Conservation (phyloP, 2,888 invertebrate genomes). For the Chrysopilus asiliformis region DNA sequence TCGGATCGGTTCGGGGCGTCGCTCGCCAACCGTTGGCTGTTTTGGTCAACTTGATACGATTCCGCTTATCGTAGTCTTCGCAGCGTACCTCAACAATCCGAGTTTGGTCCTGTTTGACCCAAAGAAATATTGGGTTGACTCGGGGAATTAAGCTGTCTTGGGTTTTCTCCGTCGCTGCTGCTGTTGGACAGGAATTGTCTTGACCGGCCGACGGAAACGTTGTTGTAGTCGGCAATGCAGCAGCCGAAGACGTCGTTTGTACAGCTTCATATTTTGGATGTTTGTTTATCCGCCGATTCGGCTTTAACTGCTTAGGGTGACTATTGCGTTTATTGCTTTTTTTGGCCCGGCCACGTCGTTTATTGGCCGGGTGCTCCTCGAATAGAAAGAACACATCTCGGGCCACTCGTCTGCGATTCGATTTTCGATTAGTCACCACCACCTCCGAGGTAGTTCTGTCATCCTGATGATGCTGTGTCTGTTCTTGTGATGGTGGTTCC, state of each 20-base stretch:
- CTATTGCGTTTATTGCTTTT: background rate
- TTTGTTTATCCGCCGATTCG: background rate
- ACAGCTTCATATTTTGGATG: background rate
- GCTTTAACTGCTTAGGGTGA: too few relatives aligned
- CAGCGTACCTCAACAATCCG: slow-evolving; percentile 72
- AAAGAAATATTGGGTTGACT: slow-evolving; percentile 71
- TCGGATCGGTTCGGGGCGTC: slow-evolving; percentile 58
- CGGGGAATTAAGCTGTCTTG: slow-evolving; percentile 34
- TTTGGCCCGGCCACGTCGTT: slow-evolving; percentile 14
- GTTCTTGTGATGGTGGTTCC: too few relatives aligned
- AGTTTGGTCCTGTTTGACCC: slow-evolving; percentile 69
- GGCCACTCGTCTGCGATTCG: slow-evolving; percentile 32
- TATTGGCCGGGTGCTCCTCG: slow-evolving; percentile 28
- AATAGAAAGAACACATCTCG: slow-evolving; percentile 33
- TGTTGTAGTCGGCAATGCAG: slow-evolving; percentile 3
- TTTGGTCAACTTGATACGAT: slow-evolving; percentile 70
- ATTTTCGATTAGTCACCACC: slow-evolving; percentile 27
- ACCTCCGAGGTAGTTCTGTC: too few relatives aligned
- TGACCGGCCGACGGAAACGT: background rate
- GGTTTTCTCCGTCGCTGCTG: background rate
- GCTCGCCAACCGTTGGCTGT: slow-evolving; percentile 71
- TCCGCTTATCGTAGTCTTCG: slow-evolving; percentile 76
- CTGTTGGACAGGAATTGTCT: background rate
- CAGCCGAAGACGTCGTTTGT: background rate
- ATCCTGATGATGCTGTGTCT: too few relatives aligned